Evolutionary conservation across 1,140 invertebrate species (phyloP).

Genomic region (Cheumatopsyche charites): DNA sequence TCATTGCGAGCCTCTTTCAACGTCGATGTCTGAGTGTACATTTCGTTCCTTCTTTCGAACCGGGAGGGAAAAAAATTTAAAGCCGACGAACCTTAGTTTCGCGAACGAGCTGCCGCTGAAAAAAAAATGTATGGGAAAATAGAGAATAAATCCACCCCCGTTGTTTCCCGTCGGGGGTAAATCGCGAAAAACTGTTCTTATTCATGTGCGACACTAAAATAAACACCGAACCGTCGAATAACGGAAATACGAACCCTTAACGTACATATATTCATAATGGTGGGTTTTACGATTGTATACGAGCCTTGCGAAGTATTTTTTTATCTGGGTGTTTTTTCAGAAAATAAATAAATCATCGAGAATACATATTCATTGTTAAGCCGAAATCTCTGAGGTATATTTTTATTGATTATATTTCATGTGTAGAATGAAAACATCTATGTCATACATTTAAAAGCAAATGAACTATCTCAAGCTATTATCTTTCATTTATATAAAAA

Average conservation of each 20-base stretch:
- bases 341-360: neutral
- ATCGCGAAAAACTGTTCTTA: slow-evolving; percentile 30
- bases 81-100: neutral
- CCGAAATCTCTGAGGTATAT: too few relatives aligned
- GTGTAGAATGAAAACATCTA: too few relatives aligned
- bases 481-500: too few relatives aligned
- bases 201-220: slow-evolving; percentile 29
- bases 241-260: slow-evolving; percentile 18
- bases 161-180: slow-evolving; percentile 5
- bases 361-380: too few relatives aligned
- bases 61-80: neutral
- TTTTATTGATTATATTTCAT: too few relatives aligned
- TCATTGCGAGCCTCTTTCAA: slow-evolving; percentile 28
- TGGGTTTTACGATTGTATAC: neutral
- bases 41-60: slow-evolving; percentile 7
- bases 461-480: too few relatives aligned
- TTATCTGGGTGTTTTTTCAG: slow-evolving; percentile 1
- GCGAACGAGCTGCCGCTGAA: neutral
- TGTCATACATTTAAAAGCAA: too few relatives aligned
- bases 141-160: neutral
- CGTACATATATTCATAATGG: slow-evolving; percentile 1
- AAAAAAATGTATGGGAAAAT: slow-evolving; percentile 8
- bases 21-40: slow-evolving; percentile 32
- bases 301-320: neutral
- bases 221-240: slow-evolving; percentile 3